Conservation (phyloP, 2,888 invertebrate species). For the Mythimna vitellina region DNA sequence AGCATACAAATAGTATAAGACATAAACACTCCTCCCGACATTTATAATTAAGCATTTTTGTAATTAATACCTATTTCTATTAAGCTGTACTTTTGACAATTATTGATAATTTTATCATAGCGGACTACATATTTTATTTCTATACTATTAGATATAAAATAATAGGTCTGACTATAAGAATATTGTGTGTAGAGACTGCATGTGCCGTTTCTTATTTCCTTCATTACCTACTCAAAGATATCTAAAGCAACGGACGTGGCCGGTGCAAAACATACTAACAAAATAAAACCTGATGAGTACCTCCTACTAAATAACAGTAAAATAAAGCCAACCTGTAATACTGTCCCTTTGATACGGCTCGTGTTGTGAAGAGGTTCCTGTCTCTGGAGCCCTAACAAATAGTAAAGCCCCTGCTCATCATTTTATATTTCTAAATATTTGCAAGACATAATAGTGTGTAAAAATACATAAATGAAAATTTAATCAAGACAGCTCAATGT, state of each 20-base stretch:
- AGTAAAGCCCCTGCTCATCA: not conserved
- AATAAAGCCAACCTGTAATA: too few species aligned
- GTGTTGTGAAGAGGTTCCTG: not conserved
- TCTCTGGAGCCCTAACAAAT: not conserved
- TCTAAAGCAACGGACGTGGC: not conserved
- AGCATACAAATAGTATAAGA: not conserved
- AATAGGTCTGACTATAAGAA: not conserved
- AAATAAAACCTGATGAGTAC: not conserved
- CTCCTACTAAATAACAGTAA: not conserved
- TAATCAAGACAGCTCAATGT: not conserved
- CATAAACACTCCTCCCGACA: not conserved
- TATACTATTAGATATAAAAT: not conserved
- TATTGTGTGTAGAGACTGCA: slow-evolving; percentile 4
- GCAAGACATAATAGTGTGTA: not conserved
- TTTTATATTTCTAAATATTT: not conserved
- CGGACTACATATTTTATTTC: not conserved
- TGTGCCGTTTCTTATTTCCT: slow-evolving; percentile 2
- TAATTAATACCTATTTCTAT: not conserved
- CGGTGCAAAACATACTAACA: not conserved
- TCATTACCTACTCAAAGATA: slow-evolving; percentile 1
- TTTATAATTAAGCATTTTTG: not conserved
- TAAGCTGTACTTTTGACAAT: not conserved
- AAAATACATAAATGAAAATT: not conserved
- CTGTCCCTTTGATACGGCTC: not conserved
- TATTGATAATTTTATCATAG: slow-evolving; percentile 7